Evolutionary conservation across 2,888 invertebrate species (phyloP), one percentile per base, ranked within the genome.

Genomic region (Papilio protenor): DNA sequence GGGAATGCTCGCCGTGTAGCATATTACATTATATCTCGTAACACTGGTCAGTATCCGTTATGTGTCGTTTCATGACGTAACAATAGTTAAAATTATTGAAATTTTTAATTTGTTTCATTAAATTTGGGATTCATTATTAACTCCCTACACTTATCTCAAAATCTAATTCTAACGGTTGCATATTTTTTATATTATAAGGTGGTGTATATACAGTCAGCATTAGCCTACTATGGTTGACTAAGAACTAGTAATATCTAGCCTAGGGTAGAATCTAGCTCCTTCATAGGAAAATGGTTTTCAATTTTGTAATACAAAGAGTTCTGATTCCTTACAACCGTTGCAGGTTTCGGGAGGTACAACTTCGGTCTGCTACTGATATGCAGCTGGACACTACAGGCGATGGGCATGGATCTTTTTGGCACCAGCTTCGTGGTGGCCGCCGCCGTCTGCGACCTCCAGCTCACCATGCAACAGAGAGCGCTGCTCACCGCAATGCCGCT

Each of bases 401-500:
- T 94, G 94, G 94, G 93, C 5, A 89, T 94, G 93, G 94, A 94
- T 74, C 87, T 94, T 77, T 94, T 94, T 73, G 94, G 94, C 1
- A 95, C 96, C 79, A 96, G 97, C 69, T 97, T 97, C 86, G 96
- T 97, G 77, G 94, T 97, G 73, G 96, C 97, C 0, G 96, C 97
- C 0, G 97, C 97, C 0, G 96, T 96, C 79, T 97, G 97, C 83
- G 97, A 97, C 85, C 93, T 97, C 23, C 85, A 95, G 18, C 90
- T 97, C 27, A 93, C 95, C 1, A 95, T 96, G 83, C 93, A 95
- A 77, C 95, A 97, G 83, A 94, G 97, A 82, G 97, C 97, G 0
- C 89, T 96, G 80, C 94, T 97, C 2, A 97, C 96, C 81, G 96
- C 97, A 4, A 95, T 96, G 78, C 97, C 97, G 73, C 93, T 97